Base-by-base conservation (phyloP, 1,140 invertebrate genomes). In the Rhopalosiphum maidis region DNA sequence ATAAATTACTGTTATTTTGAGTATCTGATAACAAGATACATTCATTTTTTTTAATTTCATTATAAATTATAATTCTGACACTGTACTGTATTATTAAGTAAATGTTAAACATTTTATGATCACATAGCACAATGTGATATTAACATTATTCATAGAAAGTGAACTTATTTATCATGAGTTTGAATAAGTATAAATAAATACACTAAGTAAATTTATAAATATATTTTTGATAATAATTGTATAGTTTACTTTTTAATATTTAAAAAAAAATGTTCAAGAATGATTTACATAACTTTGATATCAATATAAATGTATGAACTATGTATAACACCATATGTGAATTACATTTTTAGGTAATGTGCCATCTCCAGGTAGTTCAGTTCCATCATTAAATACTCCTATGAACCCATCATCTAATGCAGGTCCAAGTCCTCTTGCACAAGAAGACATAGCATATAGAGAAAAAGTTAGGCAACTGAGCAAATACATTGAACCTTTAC, bases 401-500 rank as follows among this genome's bases (percentile, higher is more conserved):
- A 97, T 97, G 51, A 97, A 97, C 51, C 96, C 96, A 4, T 94
- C 93, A 43, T 91, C 90, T 41, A 96, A 96, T 43, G 96, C 96
- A 4, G 97, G 96, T 3, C 97, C 97, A 30, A 97, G 97, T 95
- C 97, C 97, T 0, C 96, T 95, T 94, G 94, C 95, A 92, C 95
- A 96, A 95, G 98, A 99, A 94, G 98, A 99, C 94, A 97, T 98
- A 90, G 97, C 97, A 1, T 99, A 99, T 94, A 95, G 98, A 93
- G 98, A 99, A 94, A 99, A 99, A 95, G 97, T 99, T 77, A 96
- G 98, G 54, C 98, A 99, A 94, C 96, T 99, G 9, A 98, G 97
- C 94, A 99, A 98, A 95, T 99, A 98, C 95, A 98, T 99, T 94
- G 98, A 99, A 94, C 98, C 98, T 1, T 95, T 99, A 3, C 96